Percentiles rank a stretch among this genome's conserved stretches.
Evolutionary conservation across 2,888 invertebrate species (phyloP).

Genomic region (Nezara viridula): DNA sequence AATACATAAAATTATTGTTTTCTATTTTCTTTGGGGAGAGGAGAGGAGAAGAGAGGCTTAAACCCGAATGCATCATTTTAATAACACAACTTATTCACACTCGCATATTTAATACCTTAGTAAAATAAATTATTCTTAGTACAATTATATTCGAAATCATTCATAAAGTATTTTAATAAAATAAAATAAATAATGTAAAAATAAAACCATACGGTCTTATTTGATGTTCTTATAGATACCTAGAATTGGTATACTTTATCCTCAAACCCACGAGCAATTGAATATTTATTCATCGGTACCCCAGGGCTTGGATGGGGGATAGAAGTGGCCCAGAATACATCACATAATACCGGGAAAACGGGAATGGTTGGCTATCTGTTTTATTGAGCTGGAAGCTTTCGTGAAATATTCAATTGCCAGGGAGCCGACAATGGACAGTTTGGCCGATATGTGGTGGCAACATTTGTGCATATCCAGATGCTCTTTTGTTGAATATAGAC

Average conservation of each 20-base stretch:
- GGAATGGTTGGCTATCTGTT: not conserved
- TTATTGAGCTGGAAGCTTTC: constrained; percentile 13
- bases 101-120: no score
- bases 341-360: not conserved
- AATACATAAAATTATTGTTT: no score
- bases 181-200: not conserved
- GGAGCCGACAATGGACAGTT: not conserved
- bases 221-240: not conserved
- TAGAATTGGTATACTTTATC: not conserved
- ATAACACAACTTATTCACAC: no score
- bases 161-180: no score
- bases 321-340: not conserved
- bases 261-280: not conserved
- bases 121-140: no score
- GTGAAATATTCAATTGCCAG: constrained; percentile 4
- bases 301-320: not conserved
- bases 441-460: not conserved
- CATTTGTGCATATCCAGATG: constrained; percentile 13
- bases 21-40: no score
- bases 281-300: constrained; percentile 24
- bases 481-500: constrained; percentile 25
- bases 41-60: no score
- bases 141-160: no score
- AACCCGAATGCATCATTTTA: no score
- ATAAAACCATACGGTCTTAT: not conserved